Evolutionary conservation across 2,797 vertebrate genomes (phyloP).

Genomic region (Momotus momota): DNA sequence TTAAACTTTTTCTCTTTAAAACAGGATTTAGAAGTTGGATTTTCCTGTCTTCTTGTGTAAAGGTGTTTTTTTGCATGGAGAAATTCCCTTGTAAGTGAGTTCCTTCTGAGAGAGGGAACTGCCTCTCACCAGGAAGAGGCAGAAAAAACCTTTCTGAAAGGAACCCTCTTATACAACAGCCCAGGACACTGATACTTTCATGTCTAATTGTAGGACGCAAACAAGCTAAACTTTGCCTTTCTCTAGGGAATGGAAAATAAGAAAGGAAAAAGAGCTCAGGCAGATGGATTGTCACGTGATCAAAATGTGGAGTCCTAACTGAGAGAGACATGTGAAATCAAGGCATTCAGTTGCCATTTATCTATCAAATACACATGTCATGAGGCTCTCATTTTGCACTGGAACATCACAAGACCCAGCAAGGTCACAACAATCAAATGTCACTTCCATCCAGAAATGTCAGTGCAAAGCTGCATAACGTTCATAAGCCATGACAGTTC

Average conservation of each 20-base stretch:
- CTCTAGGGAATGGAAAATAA: background rate
- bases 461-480: background rate
- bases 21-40: background rate
- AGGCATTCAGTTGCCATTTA: slow-evolving; percentile 17
- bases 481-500: slow-evolving; percentile 20
- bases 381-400: background rate
- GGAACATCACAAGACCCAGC: slow-evolving; percentile 29
- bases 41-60: background rate
- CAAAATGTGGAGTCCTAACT: background rate
- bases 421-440: slow-evolving; percentile 56
- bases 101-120: background rate
- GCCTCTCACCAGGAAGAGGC: background rate
- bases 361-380: background rate
- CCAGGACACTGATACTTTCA: background rate
- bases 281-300: background rate
- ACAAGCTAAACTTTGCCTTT: background rate
- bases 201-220: background rate
- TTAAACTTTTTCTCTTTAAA: slow-evolving; percentile 13
- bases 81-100: background rate
- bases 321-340: slow-evolving; percentile 11
- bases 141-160: background rate
- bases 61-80: background rate
- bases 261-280: background rate
- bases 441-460: slow-evolving; percentile 37
- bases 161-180: background rate